These are phyloP conservation scores for Thamnophis sirtalis DNA, from an alignment of 2,113 vertebrate genomes.

Conservation along the genomic window DNA sequence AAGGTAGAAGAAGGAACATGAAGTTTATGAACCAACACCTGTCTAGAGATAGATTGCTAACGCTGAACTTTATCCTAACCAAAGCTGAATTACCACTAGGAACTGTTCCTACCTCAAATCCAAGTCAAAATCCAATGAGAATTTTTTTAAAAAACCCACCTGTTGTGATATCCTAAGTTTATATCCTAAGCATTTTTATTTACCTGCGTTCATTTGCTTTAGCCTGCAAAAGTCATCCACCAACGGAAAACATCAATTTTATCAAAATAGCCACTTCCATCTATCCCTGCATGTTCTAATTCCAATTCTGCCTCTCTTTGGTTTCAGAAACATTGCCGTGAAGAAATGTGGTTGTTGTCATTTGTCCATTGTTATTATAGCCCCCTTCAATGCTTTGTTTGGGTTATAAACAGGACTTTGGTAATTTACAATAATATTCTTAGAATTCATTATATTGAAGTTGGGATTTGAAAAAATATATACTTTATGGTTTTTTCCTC, in stretches of 20 bases:
- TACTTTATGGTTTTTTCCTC: rapidly evolving
- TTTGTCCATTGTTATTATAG: not conserved
- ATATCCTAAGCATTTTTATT: not conserved
- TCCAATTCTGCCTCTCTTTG: not conserved
- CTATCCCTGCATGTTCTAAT: not conserved
- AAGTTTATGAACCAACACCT: not conserved
- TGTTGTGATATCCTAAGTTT: not conserved
- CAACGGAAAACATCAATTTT: not conserved
- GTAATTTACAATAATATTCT: not conserved
- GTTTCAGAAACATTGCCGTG: not conserved
- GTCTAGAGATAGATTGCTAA: not conserved
- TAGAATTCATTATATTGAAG: not conserved
- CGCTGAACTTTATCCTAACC: not conserved
- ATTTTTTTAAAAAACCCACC: not conserved
- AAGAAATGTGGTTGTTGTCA: not conserved
- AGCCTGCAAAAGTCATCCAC: not conserved
- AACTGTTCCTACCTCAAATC: not conserved
- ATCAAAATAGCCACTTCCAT: not conserved
- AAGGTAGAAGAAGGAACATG: not conserved
- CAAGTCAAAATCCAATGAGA: not conserved
- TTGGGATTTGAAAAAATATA: not conserved
- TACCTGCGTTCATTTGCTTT: not conserved
- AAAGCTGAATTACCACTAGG: not conserved
- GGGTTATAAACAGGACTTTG: not conserved
- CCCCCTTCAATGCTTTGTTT: not conserved